Base-by-base conservation (phyloP, 2,797 vertebrate genomes). In the Pterois miles region DNA sequence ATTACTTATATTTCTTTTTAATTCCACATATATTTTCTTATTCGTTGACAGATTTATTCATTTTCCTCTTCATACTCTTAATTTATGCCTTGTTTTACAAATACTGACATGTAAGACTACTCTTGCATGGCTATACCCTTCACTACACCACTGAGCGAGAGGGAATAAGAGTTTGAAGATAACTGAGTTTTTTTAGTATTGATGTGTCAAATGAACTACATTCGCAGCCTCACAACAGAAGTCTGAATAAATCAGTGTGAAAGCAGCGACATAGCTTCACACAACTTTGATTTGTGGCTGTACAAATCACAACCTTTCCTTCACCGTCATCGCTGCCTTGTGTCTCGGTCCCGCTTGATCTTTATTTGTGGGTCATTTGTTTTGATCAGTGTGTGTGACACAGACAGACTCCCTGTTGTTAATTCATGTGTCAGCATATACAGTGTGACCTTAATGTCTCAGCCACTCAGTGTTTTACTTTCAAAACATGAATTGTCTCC, bases 361-460 rank as follows among this genome's bases (percentile, higher is more conserved):
- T 65, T 64, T 25, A 58, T 75, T 72, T 25, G 29, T 82, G 50
- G 68, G 33, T 52, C 53, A 46, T 77, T 83, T 69, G 66, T 76
- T 79, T 76, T 86, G 74, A 88, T 82, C 56, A 78, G 46, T 27
- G 23, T 27, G 31, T 56, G 64, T 71, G 65, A 76, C 29, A 34
- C 58, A 58, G 53, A 64, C 34, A 71, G 38, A 56, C 64, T 40
- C 58, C 72, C 69, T 13, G 81, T 38, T 71, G 71, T 73, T 60
- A 59, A 46, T 64, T 71, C 54, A 63, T 34, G 40, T 81, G 62
- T 85, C 80, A 74, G 71, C 77, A 50, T 68, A 76, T 65, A 48
- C 36, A 20, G 38, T 40, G 1, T 85, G 85, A 84, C 76, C 79
- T 81, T 63, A 86, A 48, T 56, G 72, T 85, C 58, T 38, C 2